phyloP scores from a whole-genome alignment of 2,797 vertebrate genomes.

The Crypturellus tataupa region DNA sequence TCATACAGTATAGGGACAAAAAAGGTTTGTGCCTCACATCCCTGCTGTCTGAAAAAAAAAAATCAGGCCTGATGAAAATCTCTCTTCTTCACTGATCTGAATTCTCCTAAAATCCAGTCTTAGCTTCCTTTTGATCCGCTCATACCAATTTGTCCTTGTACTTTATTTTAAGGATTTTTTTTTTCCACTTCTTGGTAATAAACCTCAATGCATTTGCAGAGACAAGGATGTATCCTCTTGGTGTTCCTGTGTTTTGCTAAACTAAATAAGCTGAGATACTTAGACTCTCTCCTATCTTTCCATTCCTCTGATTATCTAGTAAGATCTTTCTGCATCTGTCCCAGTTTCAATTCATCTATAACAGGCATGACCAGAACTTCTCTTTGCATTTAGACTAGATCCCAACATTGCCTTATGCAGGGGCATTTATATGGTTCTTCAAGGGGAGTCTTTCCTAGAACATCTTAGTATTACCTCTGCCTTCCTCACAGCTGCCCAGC shows the following conservation, averaged over 20 bases:
- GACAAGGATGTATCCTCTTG: background rate
- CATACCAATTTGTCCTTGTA: background rate
- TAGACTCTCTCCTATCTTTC: background rate
- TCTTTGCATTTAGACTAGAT: background rate
- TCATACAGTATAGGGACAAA: background rate
- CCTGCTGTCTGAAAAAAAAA: background rate
- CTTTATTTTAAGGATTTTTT: background rate
- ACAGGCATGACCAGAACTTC: background rate
- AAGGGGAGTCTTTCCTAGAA: background rate
- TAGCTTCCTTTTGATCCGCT: background rate
- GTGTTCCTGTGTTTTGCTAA: background rate
- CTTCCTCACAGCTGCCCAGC: background rate
- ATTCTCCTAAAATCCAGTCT: background rate
- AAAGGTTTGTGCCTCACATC: background rate
- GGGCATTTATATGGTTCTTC: accelerated
- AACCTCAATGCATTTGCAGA: background rate
- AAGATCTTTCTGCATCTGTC: background rate
- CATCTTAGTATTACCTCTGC: background rate
- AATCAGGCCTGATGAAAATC: background rate
- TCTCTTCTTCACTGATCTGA: background rate
- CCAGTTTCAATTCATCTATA: background rate
- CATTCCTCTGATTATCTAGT: background rate
- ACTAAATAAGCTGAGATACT: background rate
- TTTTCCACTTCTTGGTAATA: background rate
- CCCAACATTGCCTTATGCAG: background rate